These are phyloP conservation scores for Dione juno DNA, from an alignment of 2,888 invertebrate genomes.

Conservation along the genomic window DNA sequence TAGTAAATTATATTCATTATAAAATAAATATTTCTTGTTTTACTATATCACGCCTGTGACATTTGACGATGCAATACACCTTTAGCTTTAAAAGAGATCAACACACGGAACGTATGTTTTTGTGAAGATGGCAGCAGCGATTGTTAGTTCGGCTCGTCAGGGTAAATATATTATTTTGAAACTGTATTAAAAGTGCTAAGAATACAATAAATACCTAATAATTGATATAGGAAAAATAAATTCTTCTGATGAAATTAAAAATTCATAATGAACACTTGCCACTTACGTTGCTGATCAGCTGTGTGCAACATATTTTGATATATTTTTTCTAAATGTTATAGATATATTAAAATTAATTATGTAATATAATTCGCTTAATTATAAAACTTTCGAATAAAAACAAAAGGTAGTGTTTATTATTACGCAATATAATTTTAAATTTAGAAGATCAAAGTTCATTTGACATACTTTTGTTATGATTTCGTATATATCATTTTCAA, in stretches of 20 bases:
- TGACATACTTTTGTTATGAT: constrained; percentile 47
- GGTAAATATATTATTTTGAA: constrained; percentile 71
- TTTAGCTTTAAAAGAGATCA: neutral
- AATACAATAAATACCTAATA: neutral
- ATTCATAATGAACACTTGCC: constrained; percentile 12
- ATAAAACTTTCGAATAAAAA: neutral
- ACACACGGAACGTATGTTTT: constrained; percentile 57
- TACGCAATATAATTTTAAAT: constrained; percentile 71
- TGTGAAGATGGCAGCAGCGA: constrained; percentile 73
- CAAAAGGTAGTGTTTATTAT: constrained; percentile 46
- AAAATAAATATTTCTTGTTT: neutral
- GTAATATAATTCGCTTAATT: neutral
- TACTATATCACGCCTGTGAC: neutral
- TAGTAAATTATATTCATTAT: neutral
- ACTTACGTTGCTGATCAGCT: constrained; percentile 40
- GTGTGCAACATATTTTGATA: constrained; percentile 27
- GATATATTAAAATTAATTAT: neutral
- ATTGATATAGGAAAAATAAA: neutral
- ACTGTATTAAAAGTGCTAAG: neutral
- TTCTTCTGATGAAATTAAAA: neutral
- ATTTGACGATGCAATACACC: neutral
- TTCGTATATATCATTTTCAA: constrained; percentile 34
- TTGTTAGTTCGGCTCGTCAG: constrained; percentile 83
- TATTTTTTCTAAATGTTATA: neutral
- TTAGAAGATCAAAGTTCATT: constrained; percentile 78